phyloP scores from a whole-genome alignment of 2,113 vertebrate species.

The Osmerus eperlanus region DNA sequence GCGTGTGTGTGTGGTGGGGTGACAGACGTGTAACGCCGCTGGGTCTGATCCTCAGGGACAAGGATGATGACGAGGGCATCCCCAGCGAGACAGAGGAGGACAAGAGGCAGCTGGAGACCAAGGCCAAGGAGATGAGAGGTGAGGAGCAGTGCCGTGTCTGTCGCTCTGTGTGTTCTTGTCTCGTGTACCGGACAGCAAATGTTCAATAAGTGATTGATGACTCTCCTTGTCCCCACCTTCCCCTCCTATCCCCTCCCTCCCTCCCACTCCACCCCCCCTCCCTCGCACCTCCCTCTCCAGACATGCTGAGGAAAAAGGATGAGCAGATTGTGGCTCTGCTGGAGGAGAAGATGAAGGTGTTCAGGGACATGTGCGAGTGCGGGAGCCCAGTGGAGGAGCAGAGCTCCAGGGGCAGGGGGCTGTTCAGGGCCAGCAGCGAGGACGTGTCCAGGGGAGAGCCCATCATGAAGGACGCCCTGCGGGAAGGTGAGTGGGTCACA shows the following conservation, averaged over 20 bases:
- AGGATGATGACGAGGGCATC: conserved; percentile 95
- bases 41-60: conserved; percentile 75
- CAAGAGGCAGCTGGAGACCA: conserved; percentile 82
- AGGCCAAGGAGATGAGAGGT: conserved; percentile 92
- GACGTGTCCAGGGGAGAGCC: conserved; percentile 83
- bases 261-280: background rate
- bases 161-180: background rate
- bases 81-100: conserved; percentile 95
- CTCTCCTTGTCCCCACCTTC: background rate
- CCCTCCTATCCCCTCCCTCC: background rate
- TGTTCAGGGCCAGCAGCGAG: conserved; percentile 86
- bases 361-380: conserved; percentile 84
- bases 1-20: background rate
- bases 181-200: background rate
- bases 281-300: conserved; percentile 57
- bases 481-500: conserved; percentile 77
- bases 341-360: conserved; percentile 90
- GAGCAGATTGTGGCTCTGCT: conserved; percentile 86
- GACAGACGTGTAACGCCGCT: background rate
- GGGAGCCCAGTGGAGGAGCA: conserved; percentile 67
- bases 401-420: conserved; percentile 50
- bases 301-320: conserved; percentile 88
- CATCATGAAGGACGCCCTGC: conserved; percentile 87
- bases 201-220: background rate
- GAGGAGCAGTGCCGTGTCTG: conserved; percentile 26